Evolutionary conservation across 2,113 vertebrate species (phyloP).

Genomic region (Lampris incognitus): DNA sequence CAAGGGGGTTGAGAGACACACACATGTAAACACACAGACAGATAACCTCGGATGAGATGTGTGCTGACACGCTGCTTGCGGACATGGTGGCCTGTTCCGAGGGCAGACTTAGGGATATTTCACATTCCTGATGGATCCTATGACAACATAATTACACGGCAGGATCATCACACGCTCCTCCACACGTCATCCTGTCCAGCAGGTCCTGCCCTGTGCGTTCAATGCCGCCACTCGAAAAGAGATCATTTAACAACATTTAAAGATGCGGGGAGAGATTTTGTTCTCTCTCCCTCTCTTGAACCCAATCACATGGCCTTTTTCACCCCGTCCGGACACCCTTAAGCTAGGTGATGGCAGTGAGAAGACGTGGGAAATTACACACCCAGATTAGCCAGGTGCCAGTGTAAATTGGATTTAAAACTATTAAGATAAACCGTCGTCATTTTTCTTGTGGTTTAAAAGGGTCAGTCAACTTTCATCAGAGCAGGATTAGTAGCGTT

Average conservation of each 20-base stretch:
- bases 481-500: too few relatives aligned
- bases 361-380: too few relatives aligned
- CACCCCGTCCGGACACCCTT: too few relatives aligned
- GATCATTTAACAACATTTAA: neutral
- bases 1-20: neutral
- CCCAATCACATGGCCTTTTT: too few relatives aligned
- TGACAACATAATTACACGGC: conserved; percentile 70
- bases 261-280: too few relatives aligned
- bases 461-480: too few relatives aligned
- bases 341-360: too few relatives aligned
- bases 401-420: too few relatives aligned
- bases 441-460: too few relatives aligned
- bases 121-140: conserved; percentile 67
- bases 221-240: neutral
- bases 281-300: too few relatives aligned
- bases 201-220: neutral
- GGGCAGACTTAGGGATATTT: conserved; percentile 51
- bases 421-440: too few relatives aligned
- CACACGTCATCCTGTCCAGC: neutral
- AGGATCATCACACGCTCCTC: conserved; percentile 38
- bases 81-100: conserved; percentile 51
- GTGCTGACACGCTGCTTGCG: conserved; percentile 64
- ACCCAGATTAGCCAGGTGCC: too few relatives aligned
- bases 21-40: conserved; percentile 27
- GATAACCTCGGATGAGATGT: conserved; percentile 61